phyloP scores from a whole-genome alignment of 2,113 vertebrate species.

The Syngnathus scovelli region DNA sequence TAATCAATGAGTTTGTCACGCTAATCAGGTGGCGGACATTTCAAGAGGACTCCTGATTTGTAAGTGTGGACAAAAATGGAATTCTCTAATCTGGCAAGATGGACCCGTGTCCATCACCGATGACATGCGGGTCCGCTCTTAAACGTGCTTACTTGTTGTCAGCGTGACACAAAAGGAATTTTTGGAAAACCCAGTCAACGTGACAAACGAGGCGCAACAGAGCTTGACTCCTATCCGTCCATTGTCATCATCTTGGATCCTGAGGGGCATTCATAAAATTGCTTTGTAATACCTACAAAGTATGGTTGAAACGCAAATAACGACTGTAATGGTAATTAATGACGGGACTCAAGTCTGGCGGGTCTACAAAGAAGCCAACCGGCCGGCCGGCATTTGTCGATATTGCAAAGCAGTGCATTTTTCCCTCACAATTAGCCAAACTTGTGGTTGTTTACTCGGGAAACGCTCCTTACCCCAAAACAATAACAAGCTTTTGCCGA shows the following conservation, averaged over 20 bases:
- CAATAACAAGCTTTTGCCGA: not conserved
- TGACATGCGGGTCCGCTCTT: too few species aligned
- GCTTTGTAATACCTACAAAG: too few species aligned
- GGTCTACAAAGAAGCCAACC: not conserved
- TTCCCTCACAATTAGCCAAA: not conserved
- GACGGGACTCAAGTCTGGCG: not conserved
- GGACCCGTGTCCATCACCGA: too few species aligned
- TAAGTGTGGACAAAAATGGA: not conserved
- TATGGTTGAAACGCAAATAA: not conserved
- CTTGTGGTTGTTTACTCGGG: not conserved
- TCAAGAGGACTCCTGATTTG: slow-evolving; percentile 41
- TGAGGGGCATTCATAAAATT: too few species aligned
- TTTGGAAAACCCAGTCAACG: too few species aligned
- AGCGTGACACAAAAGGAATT: too few species aligned
- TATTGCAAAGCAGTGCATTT: not conserved
- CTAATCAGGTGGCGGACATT: slow-evolving; percentile 38
- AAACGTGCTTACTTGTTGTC: too few species aligned
- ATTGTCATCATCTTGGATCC: too few species aligned
- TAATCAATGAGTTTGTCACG: slow-evolving; percentile 45
- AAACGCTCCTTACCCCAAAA: not conserved
- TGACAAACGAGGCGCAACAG: too few species aligned
- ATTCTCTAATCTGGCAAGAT: too few species aligned
- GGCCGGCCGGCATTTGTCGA: not conserved
- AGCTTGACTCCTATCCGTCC: too few species aligned
- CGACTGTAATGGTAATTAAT: not conserved